Percentiles rank a stretch among this genome's conserved stretches.
Evolutionary conservation across 1,140 invertebrate species (phyloP).

Genomic region (Brachionus sp.): DNA sequence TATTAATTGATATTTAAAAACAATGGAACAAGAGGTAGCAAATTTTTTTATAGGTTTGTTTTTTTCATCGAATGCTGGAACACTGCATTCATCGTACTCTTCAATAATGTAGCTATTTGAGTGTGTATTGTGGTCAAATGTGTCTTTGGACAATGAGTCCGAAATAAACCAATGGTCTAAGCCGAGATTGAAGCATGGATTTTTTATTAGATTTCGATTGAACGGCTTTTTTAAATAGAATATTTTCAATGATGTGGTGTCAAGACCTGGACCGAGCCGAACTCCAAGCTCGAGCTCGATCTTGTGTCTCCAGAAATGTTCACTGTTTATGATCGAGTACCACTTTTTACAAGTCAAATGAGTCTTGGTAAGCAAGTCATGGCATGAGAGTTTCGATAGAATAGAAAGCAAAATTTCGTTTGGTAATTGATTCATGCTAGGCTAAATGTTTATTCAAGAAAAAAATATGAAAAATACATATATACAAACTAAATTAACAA

Average conservation of each 20-base stretch:
- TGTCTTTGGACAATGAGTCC: neutral
- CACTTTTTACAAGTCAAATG: slow-evolving; percentile 10
- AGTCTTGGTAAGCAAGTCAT: neutral
- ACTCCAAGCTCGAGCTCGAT: neutral
- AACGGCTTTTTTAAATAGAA: slow-evolving; percentile 5
- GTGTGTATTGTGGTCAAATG: neutral
- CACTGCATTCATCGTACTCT: neutral
- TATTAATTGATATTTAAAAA: slow-evolving; percentile 15
- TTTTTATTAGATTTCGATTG: neutral
- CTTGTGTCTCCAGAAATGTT: neutral
- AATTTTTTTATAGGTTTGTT: neutral
- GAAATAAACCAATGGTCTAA: neutral
- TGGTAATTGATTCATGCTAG: neutral
- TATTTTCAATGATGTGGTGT: neutral
- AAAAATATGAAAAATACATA: neutral
- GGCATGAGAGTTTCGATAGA: neutral
- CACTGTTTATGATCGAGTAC: neutral
- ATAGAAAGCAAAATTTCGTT: slow-evolving; percentile 1
- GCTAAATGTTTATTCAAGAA: neutral
- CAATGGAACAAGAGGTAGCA: neutral
- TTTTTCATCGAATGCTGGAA: neutral
- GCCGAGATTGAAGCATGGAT: neutral
- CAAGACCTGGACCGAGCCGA: neutral
- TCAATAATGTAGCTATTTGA: neutral
- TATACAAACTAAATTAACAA: neutral